Base-by-base conservation (phyloP, 92 coral and sea anemone species). In the Actinernus sp. region DNA sequence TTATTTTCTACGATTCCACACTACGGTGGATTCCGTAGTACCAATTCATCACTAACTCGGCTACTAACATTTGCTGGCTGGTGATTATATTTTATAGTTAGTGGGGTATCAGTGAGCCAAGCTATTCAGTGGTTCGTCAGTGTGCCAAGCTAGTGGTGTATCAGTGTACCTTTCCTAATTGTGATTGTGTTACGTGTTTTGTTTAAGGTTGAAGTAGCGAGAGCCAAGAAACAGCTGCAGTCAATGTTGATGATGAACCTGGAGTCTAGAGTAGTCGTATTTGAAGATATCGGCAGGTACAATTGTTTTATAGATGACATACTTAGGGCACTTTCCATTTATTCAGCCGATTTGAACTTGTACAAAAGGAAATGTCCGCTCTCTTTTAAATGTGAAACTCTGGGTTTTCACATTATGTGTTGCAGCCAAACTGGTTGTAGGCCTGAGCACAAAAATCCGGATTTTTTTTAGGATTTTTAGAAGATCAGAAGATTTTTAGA, bases 231-330 rank as follows among this genome's bases (percentile, higher is more conserved):
- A 41, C 98, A 94, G 71, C 85, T 94, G 4, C 98, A 94, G 65
- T 94, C 98, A 7, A 94, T 94, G 98, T 52, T 94, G 48, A 94
- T 94, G 98, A 94, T 94, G 98, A 94, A 94, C 73, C 86, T 94
- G 1, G 98, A 94, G 79, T 94, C 98, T 26, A 73, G 98, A 56
- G 84, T 94, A 52, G 81, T 94, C 14, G 96, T 94, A 45, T 94
- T 94, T 83, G 98, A 94, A 56, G 98, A 94, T 32, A 94, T 94
- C 44, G 98, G 97, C 78, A 93, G 98, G 98, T 89, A n/a, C n/a
- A 31, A 40, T 9, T 30, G 22, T 29, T 2, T 9, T 34, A 19
- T 40, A 1, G 27, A 26, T 16, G 1, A 14, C 26, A 29, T 2
- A 22, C 23, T 47, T 12, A 16, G 22, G 7, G 20, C 1, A 22